Evolutionary conservation across 2,113 vertebrate genomes (phyloP).

Genomic region (Myotis brandtii): DNA sequence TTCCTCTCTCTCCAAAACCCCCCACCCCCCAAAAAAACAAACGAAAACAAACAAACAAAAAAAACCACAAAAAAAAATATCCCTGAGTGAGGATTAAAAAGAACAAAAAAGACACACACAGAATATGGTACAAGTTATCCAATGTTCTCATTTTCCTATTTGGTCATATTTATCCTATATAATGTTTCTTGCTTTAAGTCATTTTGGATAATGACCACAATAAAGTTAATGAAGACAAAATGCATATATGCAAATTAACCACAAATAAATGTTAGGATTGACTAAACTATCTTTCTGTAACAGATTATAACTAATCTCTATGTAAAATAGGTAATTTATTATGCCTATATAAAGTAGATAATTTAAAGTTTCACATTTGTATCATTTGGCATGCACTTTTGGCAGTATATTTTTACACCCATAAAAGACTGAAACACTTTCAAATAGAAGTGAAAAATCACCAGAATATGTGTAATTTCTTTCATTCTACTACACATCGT

Average conservation of each 20-base stretch:
- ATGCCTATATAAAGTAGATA: neutral
- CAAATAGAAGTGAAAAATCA: neutral
- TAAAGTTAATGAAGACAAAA: neutral
- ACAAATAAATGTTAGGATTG: neutral
- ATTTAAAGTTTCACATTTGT: neutral
- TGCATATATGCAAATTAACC: neutral
- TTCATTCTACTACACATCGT: neutral
- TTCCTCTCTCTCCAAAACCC: no score
- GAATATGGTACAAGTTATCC: neutral
- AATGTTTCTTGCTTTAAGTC: neutral
- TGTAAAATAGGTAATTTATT: neutral
- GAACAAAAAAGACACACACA: no score
- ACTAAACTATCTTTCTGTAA: neutral
- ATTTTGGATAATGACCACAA: neutral
- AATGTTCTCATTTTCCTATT: neutral
- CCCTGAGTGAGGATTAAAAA: neutral
- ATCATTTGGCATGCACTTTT: neutral
- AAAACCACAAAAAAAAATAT: neutral
- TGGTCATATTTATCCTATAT: neutral
- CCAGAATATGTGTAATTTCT: neutral
- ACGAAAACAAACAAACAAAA: no score
- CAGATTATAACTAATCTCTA: neutral
- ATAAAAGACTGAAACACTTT: neutral
- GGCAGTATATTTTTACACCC: neutral
- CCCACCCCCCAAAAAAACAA: neutral